A percentile compares a stretch with the other conserved stretches of the same genome.
Conservation (phyloP, 2,888 invertebrate genomes). For the Neoaliturus tenellus region DNA sequence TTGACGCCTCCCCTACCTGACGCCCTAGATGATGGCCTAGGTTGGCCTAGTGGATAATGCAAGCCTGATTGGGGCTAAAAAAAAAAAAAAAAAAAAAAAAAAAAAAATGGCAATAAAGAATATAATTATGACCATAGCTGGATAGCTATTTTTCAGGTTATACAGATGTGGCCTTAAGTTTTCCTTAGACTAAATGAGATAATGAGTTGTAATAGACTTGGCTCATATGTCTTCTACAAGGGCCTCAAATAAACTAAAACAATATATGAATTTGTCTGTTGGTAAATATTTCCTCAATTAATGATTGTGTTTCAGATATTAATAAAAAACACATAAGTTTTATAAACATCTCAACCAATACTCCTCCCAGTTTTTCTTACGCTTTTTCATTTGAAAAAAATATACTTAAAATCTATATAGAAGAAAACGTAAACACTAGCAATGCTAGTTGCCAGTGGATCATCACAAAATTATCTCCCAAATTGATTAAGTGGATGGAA, state of each 20-base stretch:
- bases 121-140: no score
- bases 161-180: no score
- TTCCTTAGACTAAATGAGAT: no score
- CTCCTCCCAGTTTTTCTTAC: conserved; percentile 49
- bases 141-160: no score
- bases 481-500: conserved; percentile 79
- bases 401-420: conserved; percentile 10
- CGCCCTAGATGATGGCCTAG: no score
- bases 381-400: conserved; percentile 36
- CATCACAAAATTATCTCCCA: conserved; percentile 73
- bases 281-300: background rate
- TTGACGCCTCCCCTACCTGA: no score
- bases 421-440: background rate
- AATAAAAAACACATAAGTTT: conserved; percentile 67
- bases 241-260: background rate
- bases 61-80: no score
- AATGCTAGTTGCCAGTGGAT: conserved; percentile 12
- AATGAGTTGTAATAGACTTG: no score
- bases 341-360: conserved; percentile 20
- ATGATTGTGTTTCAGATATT: conserved; percentile 71
- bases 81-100: no score
- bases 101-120: no score
- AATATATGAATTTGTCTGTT: background rate
- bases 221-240: no score
- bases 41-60: no score